Base-by-base conservation (phyloP, 1,140 invertebrate species). In the Trypoxylus dichotomus region DNA sequence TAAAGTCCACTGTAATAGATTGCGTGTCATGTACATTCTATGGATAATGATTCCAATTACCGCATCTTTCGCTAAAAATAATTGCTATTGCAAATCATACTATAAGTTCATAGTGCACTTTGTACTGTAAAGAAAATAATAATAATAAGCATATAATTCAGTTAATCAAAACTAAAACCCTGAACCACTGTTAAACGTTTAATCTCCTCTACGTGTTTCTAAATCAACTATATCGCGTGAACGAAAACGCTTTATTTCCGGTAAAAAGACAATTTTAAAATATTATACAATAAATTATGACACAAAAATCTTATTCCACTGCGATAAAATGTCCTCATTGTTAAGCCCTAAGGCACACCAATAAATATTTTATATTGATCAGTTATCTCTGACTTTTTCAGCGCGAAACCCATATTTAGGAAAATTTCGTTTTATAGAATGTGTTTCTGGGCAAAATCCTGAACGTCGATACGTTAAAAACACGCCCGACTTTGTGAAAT, bases 341-440 rank as follows among this genome's bases (percentile, higher is more conserved):
- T 63, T 63, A 24, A 63, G 60, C 60, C 60, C 60, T 63, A 19
- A 63, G 60, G 60, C 60, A 63, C 60, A 63, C 60, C 60, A 24
- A 63, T 63, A 63, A 63, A 63, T 63, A 63, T 63, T 24, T 63
- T 63, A 24, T 63, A 63, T 63, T 63, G 60, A 63, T 63, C 60
- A 63, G 21, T 58, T 58, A 58, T 58, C 47, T 58, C 47, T 63
- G 60, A 63, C 60, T 63, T 63, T 13, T 6, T 11, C 60, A 27
- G 25, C 3, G 60, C 60, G 60, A 63, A 63, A 3, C 60, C 60
- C 60, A 24, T 63, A 63, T 63, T 63, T 63, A 63, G 60, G 60
- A 63, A 63, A 63, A 63, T 63, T 63, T 63, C 60, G 60, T 63
- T 63, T 63, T 63, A 63, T 19, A 63, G 60, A 63, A 63, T 63